Base-by-base conservation (phyloP, 1,140 invertebrate genomes). In the Phortica variegata region DNA sequence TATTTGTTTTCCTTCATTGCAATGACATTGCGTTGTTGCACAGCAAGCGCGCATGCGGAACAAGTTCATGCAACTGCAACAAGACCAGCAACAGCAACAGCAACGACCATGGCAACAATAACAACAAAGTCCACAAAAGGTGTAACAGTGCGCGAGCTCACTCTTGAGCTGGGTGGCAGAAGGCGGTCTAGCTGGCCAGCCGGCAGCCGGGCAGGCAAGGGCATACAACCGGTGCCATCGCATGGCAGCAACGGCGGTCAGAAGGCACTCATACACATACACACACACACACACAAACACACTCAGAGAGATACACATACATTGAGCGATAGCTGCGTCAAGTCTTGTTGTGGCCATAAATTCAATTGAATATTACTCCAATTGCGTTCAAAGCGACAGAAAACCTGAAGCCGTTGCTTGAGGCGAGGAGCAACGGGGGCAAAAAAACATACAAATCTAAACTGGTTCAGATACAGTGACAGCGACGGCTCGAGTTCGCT, bases 321-420 rank as follows among this genome's bases (percentile, higher is more conserved):
- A 16, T 17, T 18, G 45, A 37, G 31, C 41, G 48, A 50, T 42
- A 49, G 47, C 59, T 53, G 47, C n/a, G 59, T 58, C 58, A 68
- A 68, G 65, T 72, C 65, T 73, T 61, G 62, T 58, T 63, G 69
- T 69, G 57, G 60, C 70, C 70, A 73, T 73, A 73, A 70, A 73
- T 72, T 62, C 66, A 72, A 72, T 71, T 72, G 65, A 71, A 71
- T 71, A 71, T 71, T 71, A 69, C 68, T 65, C 68, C 65, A 65
- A 72, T 65, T 72, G 68, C 68, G 58, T 69, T 69, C 29, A n/a
- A 7, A 31, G n/a, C n/a, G n/a, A n/a, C n/a, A n/a, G n/a, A n/a
- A n/a, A n/a, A n/a, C n/a, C n/a, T n/a, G n/a, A n/a, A n/a, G n/a
- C n/a, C n/a, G n/a, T n/a, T n/a, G n/a, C n/a, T n/a, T n/a, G n/a